Evolutionary conservation across 1,140 invertebrate species (phyloP), one percentile per base, ranked within the genome.

Genomic region (Camponotus vicinus): DNA sequence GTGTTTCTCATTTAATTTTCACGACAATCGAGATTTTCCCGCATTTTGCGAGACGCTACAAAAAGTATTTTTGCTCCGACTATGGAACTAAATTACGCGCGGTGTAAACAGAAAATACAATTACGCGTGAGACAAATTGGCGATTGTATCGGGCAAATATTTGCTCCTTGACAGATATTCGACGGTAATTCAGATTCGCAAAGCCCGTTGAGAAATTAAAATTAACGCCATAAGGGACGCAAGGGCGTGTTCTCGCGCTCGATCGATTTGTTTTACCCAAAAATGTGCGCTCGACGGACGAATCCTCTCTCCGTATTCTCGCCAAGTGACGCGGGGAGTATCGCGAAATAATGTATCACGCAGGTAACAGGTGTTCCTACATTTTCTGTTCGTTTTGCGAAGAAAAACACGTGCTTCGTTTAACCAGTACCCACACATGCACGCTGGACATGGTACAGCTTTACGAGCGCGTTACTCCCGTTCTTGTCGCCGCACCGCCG

Each of bases 351-450:
- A 78, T 78, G 73, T 57, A 71, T 78, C 80, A 52, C 78, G 32
- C 76, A 77, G 77, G 70, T 88, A 88, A 88, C 87, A 88, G 87
- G 85, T 87, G 86, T 79, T 66, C 18, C 70, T 49, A 55, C 73
- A 49, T 70, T 85, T 88, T 77, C 78, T 80, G 6, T 15, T 55
- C 52, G 87, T 89, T 89, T 88, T 78, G 67, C 80, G 37, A 89
- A 67, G 73, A 78, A 73, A 84, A 85, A 84, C 86, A 84, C 87
- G 87, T 87, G 87, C 78, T 66, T 70, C 55, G 70, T 55, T 86
- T 80, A 86, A 80, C 52, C 63, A 70, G 49, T n/a, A 70, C 13
- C 2, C 42, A 8, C 21, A 34, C 78, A 70, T 49, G 45, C 27
- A 61, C 37, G 37, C 18, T 37, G 66, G 49, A 45, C 67, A 32